These are phyloP conservation scores for Spheniscus mendiculus DNA, from an alignment of 2,113 vertebrate species.

Conservation along the genomic window DNA sequence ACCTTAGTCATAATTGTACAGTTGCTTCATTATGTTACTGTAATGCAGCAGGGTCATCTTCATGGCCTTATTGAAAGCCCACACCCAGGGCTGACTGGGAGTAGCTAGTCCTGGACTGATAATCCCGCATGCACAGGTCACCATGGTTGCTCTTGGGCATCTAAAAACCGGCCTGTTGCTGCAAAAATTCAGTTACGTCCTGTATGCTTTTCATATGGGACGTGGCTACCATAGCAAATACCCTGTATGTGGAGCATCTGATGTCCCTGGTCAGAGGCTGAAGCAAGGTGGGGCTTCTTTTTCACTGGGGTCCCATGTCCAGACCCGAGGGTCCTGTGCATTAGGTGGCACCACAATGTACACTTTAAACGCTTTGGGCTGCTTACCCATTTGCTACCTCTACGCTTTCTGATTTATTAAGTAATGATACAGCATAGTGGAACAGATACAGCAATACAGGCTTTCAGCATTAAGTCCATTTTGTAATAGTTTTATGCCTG, in stretches of 20 bases:
- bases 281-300: neutral
- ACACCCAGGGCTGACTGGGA: neutral
- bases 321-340: rapidly evolving
- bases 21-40: neutral
- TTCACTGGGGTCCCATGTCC: rapidly evolving
- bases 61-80: neutral
- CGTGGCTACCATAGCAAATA: neutral
- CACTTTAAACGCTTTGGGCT: neutral
- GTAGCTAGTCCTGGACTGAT: neutral
- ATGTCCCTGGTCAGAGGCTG: neutral
- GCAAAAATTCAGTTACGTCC: neutral
- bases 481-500: neutral
- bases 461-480: neutral
- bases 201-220: neutral
- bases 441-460: neutral
- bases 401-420: neutral
- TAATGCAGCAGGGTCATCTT: neutral
- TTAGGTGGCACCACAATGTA: neutral
- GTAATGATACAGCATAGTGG: neutral
- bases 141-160: neutral
- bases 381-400: neutral
- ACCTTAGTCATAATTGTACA: neutral
- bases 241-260: neutral
- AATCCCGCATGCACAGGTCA: neutral
- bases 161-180: neutral